These are phyloP conservation scores for Natrix natrix DNA, from an alignment of 2,797 vertebrate genomes.

Conservation along the genomic window DNA sequence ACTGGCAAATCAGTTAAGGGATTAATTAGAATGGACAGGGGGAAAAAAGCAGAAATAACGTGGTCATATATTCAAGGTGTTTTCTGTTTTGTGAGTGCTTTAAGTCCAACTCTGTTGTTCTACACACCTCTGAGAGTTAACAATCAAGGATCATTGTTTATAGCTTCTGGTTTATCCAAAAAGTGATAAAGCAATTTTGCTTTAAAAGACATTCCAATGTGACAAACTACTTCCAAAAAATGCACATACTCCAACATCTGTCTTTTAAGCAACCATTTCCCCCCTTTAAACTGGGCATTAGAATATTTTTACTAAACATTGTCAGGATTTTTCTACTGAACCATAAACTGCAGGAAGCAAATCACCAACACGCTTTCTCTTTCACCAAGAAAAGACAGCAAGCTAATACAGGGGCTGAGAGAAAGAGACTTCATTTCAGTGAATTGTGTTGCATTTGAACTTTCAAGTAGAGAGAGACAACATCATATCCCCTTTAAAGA, in stretches of 20 bases:
- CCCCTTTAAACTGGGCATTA: rapidly evolving
- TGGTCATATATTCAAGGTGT: not conserved
- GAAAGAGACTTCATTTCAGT: not conserved
- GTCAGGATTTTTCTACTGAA: not conserved
- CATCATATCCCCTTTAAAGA: not conserved
- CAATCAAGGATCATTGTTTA: not conserved
- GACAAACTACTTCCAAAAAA: not conserved
- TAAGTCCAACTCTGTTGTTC: not conserved
- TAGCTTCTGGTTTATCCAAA: not conserved
- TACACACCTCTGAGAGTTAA: not conserved
- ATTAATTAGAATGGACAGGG: rapidly evolving
- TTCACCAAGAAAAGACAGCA: not conserved
- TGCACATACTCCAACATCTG: not conserved
- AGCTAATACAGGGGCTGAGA: not conserved
- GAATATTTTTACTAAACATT: not conserved
- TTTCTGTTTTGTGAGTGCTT: not conserved
- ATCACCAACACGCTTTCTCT: not conserved
- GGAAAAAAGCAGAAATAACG: not conserved
- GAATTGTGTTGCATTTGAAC: rapidly evolving
- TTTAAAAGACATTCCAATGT: not conserved
- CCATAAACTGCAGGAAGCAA: rapidly evolving
- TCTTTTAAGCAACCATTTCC: not conserved
- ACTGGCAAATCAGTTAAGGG: not conserved
- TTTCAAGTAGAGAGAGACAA: not conserved
- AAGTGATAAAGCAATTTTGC: not conserved